Base-by-base conservation (phyloP, 92 coral and sea anemone species). In the Nematostella vectensis region DNA sequence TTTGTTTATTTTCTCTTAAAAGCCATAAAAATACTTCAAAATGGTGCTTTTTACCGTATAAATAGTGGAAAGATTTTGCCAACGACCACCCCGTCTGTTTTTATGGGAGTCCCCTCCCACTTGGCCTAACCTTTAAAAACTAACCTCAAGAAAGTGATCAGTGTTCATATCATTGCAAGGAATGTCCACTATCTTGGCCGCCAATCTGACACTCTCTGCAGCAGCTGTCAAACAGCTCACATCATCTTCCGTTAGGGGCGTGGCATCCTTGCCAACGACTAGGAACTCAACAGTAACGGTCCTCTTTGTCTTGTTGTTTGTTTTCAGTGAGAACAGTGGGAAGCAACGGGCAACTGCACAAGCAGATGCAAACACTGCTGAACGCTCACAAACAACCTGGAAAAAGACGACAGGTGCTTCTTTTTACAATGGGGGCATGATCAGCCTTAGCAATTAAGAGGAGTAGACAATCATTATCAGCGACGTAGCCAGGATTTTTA, bases 161-260 rank as follows among this genome's bases (percentile, higher is more conserved):
- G 98, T 91, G 60, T 91, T 94, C 98, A 91, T 86, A 18, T 78
- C 72, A 55, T 81, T 83, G 43, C 98, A 91, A 2, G 98, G 98
- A 28, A 72, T 70, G 42, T 91, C 98, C 11, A 91, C 96, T 72
- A 91, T 78, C 50, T 74, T 59, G 20, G 98, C 98, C 33, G 91
- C 54, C 28, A 91, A 81, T 30, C 79, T 88, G 43, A 91, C 75
- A 51, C 98, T 88, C 39, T 91, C 93, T 29, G 98, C 98, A 24
- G 87, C 81, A 29, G 61, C 58, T 1, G 66, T 74, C 65, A 91
- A 58, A 28, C 96, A 91, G 11, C 57, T 59, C 20, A 74, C 81
- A 54, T 91, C 98, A 27, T 71, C 80, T 37, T 61, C 71, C 15
- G 85, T 67, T 37, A 88, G 63, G 51, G 89, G 82, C 25, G 76